phyloP scores from a whole-genome alignment of 1,140 invertebrate genomes.

The Temnothorax curvispinosus region DNA sequence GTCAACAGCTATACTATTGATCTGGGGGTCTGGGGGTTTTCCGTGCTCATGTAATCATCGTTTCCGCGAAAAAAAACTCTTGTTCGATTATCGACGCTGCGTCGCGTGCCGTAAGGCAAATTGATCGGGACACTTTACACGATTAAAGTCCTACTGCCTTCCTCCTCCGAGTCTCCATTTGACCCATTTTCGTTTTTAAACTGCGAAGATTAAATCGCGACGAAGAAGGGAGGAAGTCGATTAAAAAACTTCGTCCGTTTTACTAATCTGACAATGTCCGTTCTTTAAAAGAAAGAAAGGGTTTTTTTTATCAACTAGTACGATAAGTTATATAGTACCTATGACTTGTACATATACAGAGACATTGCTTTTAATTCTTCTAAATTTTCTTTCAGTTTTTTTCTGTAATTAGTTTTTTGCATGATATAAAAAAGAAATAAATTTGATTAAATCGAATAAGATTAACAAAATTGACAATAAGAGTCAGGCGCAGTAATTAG shows the following conservation, averaged over 20 bases:
- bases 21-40: slow-evolving; percentile 53
- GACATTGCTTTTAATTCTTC: neutral
- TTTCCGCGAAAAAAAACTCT: slow-evolving; percentile 7
- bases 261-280: neutral
- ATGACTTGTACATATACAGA: neutral
- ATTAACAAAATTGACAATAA: no score
- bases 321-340: neutral
- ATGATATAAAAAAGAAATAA: neutral
- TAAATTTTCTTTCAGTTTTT: neutral
- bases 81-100: slow-evolving; percentile 35
- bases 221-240: neutral
- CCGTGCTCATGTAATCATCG: neutral
- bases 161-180: neutral
- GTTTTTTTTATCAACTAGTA: neutral
- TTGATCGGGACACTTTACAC: neutral
- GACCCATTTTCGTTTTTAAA: slow-evolving; percentile 20
- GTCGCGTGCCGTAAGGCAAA: neutral
- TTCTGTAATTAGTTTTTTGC: neutral
- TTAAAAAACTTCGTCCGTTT: neutral
- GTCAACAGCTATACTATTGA: slow-evolving; percentile 57
- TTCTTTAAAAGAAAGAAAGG: neutral
- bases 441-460: neutral
- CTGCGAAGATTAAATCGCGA: neutral
- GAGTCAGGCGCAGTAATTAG: no score
- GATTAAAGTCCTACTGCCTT: neutral